Conservation (phyloP, 2,797 vertebrate species). For the Poeciliopsis turneri region DNA sequence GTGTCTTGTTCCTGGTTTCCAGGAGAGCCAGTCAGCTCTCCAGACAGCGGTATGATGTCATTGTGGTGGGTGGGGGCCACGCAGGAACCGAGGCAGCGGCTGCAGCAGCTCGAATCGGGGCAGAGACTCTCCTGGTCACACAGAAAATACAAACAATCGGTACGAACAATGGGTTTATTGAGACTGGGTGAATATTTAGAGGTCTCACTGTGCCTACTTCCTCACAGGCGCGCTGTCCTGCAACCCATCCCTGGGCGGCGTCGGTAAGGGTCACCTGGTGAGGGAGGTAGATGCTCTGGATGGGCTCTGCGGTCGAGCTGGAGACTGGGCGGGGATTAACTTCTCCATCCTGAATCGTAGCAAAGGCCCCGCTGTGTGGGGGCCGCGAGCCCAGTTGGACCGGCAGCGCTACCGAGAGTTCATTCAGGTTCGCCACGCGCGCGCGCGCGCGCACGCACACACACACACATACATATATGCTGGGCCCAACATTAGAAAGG, state of each 20-base stretch:
- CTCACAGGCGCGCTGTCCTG: constrained; percentile 91
- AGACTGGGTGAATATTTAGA: not conserved
- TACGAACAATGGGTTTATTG: constrained; percentile 54
- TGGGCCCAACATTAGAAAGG: not conserved
- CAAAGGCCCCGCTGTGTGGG: constrained; percentile 97
- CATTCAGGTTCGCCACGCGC: constrained; percentile 89
- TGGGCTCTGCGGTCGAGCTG: constrained; percentile 89
- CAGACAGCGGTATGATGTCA: constrained; percentile 79
- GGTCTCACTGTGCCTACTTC: not conserved
- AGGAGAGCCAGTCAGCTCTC: constrained; percentile 53
- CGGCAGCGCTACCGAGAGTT: constrained; percentile 85
- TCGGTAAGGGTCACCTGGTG: constrained; percentile 96
- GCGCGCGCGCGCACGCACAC: too few relatives aligned
- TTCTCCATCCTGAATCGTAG: constrained; percentile 93
- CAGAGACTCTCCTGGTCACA: constrained; percentile 88
- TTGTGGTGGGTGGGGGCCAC: constrained; percentile 85
- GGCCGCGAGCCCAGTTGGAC: constrained; percentile 93
- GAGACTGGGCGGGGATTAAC: constrained; percentile 91
- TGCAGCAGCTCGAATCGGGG: constrained; percentile 85
- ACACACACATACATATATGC: too few relatives aligned
- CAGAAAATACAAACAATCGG: constrained; percentile 90
- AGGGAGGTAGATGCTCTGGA: constrained; percentile 93
- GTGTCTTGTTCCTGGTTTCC: constrained; percentile 38
- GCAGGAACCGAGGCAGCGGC: constrained; percentile 86
- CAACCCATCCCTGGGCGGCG: constrained; percentile 95